Base-by-base conservation (phyloP, 1,140 invertebrate genomes). In the Acromyrmex heyeri region DNA sequence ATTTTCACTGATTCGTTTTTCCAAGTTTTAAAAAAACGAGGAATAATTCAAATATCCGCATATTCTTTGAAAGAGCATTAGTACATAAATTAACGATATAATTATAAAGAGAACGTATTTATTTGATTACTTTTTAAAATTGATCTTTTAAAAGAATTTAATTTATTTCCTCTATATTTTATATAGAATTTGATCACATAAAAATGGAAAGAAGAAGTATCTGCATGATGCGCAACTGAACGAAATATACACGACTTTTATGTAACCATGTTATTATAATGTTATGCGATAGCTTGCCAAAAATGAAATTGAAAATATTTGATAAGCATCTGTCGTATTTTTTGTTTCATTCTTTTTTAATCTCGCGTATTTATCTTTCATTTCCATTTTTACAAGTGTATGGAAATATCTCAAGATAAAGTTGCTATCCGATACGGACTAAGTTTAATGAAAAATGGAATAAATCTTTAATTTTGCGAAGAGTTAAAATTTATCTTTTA, bases 251-350 rank as follows among this genome's bases (percentile, higher is more conserved):
- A 16, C 10, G 21, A 77, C 48, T 16, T 67, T n/a, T n/a, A 21
- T 38, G 16, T 65, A 27, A 1, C 16, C 30, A 77, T 10, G 38
- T 44, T 44, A 44, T 61, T 48, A 30, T 16, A 27, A 48, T 18
- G 8, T 5, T 30, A 21, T 12, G 18, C 34, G 53, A 75, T 38
- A 30, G 27, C 34, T 27, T 24, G 12, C 6, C 30, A 48, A 69
- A 53, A 53, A 79, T 67, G 16, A 53, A 79, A 18, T 8, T 55
- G 62, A n/a, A 27, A 55, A 79, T 24, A n/a, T 55, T 69, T 34
- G 44, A 79, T 34, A 50, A 67, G 30, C 55, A 34, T 67, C 14
- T 53, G 44, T 30, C 48, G 18, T 10, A 4, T 3, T 50, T 50
- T 57, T 21, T 21, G 30, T 34, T 6, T 34, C 6, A 6, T 50